A percentile compares a stretch with the other conserved stretches of the same genome.
These are phyloP conservation scores for Epinephelus fuscoguttatus DNA, from an alignment of 2,113 vertebrate species.

Conservation along the genomic window DNA sequence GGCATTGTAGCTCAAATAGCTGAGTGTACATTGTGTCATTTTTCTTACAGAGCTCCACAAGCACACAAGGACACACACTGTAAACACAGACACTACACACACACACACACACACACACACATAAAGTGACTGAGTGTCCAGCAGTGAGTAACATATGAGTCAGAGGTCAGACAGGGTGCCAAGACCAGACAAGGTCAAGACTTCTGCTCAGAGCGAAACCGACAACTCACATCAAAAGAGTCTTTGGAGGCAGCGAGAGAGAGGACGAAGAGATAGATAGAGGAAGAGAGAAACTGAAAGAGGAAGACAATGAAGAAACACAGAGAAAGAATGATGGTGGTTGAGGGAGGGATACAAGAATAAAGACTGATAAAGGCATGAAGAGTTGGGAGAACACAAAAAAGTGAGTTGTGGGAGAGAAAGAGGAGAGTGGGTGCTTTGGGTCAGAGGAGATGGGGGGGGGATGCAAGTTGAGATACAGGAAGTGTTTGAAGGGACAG, in stretches of 20 bases:
- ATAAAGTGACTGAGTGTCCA: constrained; percentile 42
- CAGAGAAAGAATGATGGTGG: constrained; percentile 39
- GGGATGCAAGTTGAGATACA: constrained; percentile 4
- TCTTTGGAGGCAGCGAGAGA: constrained; percentile 3
- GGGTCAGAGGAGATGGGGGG: constrained; percentile 1
- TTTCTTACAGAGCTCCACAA: constrained; percentile 4
- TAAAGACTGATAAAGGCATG: background rate
- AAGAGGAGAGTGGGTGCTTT: background rate
- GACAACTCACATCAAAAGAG: constrained; percentile 55
- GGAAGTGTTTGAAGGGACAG: constrained; percentile 11
- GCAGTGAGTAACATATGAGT: constrained; percentile 67
- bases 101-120: background rate
- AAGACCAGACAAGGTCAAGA: constrained; percentile 71
- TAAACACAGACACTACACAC: constrained; percentile 12
- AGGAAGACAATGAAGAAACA: constrained; percentile 4
- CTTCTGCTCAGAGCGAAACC: constrained; percentile 54
- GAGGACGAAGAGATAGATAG: background rate
- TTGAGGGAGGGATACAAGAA: constrained; percentile 31
- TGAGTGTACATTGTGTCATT: constrained; percentile 42
- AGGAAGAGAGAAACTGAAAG: background rate
- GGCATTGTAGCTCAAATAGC: constrained; percentile 48
- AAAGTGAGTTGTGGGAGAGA: constrained; percentile 2
- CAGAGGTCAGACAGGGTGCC: constrained; percentile 68
- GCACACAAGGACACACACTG: constrained; percentile 12
- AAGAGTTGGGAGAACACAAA: constrained; percentile 8